A percentile compares a stretch with the other conserved stretches of the same genome.
Evolutionary conservation across 2,113 vertebrate species (phyloP).

Genomic region (Lanius collurio): DNA sequence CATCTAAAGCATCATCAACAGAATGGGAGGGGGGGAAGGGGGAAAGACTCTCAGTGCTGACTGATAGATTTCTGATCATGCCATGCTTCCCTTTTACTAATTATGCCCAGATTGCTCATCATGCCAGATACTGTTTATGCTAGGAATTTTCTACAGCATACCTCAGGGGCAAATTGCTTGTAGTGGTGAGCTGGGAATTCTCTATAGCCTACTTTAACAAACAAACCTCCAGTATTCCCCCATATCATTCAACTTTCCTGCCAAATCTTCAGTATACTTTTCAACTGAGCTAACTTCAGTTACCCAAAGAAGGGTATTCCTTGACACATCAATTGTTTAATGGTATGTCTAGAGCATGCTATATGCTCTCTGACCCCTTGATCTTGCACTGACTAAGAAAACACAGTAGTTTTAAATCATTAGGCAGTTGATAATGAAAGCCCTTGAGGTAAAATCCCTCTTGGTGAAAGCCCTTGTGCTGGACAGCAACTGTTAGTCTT

Average conservation of each 20-base stretch:
- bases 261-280: neutral
- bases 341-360: neutral
- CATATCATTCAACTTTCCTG: neutral
- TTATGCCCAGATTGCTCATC: slow-evolving; percentile 66
- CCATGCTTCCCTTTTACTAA: slow-evolving; percentile 36
- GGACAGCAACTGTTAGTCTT: neutral
- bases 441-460: neutral
- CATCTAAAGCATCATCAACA: neutral
- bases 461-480: neutral
- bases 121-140: slow-evolving; percentile 49
- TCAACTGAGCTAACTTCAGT: neutral
- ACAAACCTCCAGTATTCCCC: slow-evolving; percentile 37
- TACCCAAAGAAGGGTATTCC: neutral
- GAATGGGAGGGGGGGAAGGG: neutral
- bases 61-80: slow-evolving; percentile 54
- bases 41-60: neutral
- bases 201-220: slow-evolving; percentile 33
- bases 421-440: neutral
- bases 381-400: neutral
- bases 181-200: slow-evolving; percentile 48
- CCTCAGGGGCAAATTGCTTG: slow-evolving; percentile 56
- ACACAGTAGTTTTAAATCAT: neutral
- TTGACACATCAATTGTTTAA: neutral
- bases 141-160: slow-evolving; percentile 59
- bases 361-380: neutral